Base-by-base conservation (phyloP, 2,797 vertebrate genomes). In the Leptatherina wallacei region DNA sequence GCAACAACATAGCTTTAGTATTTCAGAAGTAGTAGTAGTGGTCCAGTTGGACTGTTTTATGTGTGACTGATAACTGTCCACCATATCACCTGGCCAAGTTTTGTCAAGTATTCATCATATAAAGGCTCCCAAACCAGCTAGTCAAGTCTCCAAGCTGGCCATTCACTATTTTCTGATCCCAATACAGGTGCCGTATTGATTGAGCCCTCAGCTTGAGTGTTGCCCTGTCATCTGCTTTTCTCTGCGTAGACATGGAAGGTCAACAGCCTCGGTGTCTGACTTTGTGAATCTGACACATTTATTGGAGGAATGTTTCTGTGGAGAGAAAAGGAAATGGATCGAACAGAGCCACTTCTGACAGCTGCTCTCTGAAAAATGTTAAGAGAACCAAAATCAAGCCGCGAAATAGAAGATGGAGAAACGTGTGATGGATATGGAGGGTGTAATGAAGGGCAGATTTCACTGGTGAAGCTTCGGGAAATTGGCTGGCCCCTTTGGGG, bases 151-250 rank as follows among this genome's bases (percentile, higher is more conserved):
- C 61, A 68, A 72, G 81, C 81, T 88, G 77, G 62, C 47, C 69
- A 42, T 65, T 78, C 60, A 10, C 68, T 68, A 60, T 71, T 80
- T 81, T 75, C 71, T 74, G 81, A 82, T 87, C 83, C 70, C 57
- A 65, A 42, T 10, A 36, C 71, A 73, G 83, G 82, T 81, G 55
- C 77, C 24, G 70, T 80, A 90, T 91, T 86, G 88, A 92, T 89
- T 79, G 83, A 84, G 80, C 73, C 72, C 85, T 88, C 88, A 77
- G 85, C 82, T 78, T 74, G 88, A 88, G 83, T 70, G 81, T 71
- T 61, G 69, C 89, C 84, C 76, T 69, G 70, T 70, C 59, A 8
- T 78, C 67, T 75, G 56, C 76, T 55, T 70, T 40, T 64, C 63
- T 77, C 69, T 64, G 73, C 79, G 61, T 7, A 0, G 71, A 74